phyloP scores from a whole-genome alignment of 2,113 vertebrate genomes.

The Cygnus atratus region DNA sequence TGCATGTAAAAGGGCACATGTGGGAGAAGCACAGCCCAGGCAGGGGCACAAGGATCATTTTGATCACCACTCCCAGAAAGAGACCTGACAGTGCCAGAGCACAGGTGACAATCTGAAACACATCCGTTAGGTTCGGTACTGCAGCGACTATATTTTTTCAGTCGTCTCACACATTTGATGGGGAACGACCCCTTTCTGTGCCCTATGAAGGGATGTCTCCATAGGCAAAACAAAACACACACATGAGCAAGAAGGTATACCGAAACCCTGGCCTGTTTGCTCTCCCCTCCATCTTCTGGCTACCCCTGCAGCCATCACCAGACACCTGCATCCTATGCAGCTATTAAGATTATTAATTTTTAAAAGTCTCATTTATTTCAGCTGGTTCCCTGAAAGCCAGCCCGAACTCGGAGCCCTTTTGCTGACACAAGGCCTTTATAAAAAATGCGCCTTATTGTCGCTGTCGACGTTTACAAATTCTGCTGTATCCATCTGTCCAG shows the following conservation, averaged over 20 bases:
- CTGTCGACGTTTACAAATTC: slow-evolving; percentile 32
- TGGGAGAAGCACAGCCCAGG: neutral
- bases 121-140: neutral
- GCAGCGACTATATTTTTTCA: neutral
- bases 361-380: neutral
- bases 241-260: neutral
- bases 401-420: neutral
- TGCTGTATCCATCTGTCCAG: slow-evolving; percentile 53
- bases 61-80: neutral
- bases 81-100: neutral
- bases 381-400: neutral
- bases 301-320: neutral
- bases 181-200: neutral
- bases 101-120: neutral
- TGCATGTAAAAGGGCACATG: neutral
- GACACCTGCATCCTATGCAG: neutral
- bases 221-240: neutral
- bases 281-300: neutral
- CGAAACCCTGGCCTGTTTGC: neutral
- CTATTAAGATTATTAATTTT: neutral
- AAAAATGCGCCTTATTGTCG: neutral
- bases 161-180: neutral
- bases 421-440: slow-evolving; percentile 29
- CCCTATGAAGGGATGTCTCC: neutral
- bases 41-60: neutral